These are phyloP conservation scores for Crotalus helleri DNA, from an alignment of 2,113 vertebrate species.

Conservation along the genomic window DNA sequence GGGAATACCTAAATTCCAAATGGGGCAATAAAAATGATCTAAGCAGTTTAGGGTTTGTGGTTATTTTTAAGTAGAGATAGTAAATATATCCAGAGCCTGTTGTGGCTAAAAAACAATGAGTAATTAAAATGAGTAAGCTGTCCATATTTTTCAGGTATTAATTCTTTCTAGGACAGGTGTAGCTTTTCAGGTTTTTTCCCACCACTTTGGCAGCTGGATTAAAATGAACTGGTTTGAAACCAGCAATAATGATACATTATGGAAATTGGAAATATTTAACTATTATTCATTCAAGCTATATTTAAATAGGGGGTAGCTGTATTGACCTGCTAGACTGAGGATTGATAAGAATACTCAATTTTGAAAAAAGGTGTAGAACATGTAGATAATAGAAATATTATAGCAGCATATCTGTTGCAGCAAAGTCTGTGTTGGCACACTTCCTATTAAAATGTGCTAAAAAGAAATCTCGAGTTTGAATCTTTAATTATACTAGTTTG, in stretches of 20 bases:
- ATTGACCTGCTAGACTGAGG: slow-evolving; percentile 44
- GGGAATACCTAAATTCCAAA: not conserved
- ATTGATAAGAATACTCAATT: slow-evolving; percentile 34
- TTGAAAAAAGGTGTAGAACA: slow-evolving; percentile 49
- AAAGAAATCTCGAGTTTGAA: slow-evolving; percentile 40
- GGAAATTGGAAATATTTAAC: slow-evolving; percentile 48
- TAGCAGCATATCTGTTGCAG: not conserved
- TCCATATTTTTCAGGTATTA: slow-evolving; percentile 61
- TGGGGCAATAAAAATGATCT: not conserved
- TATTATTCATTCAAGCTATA: slow-evolving; percentile 40
- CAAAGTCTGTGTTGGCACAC: slow-evolving; percentile 8
- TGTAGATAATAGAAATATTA: slow-evolving; percentile 26
- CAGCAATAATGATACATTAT: slow-evolving; percentile 53
- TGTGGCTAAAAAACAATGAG: slow-evolving; percentile 45
- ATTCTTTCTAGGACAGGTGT: slow-evolving; percentile 61
- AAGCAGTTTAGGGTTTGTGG: slow-evolving; percentile 34
- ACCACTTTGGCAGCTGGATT: slow-evolving; percentile 59
- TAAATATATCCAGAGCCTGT: slow-evolving; percentile 22
- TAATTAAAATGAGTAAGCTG: slow-evolving; percentile 60
- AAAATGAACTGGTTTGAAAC: slow-evolving; percentile 55
- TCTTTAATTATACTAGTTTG: slow-evolving; percentile 37
- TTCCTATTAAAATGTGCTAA: slow-evolving; percentile 25
- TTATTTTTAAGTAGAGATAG: slow-evolving; percentile 42
- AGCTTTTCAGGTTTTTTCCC: slow-evolving; percentile 54
- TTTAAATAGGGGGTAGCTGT: slow-evolving; percentile 25